Percentiles rank a stretch among this genome's conserved stretches.
These are phyloP conservation scores for Abscondita cerata DNA, from an alignment of 2,888 invertebrate genomes.

Conservation along the genomic window DNA sequence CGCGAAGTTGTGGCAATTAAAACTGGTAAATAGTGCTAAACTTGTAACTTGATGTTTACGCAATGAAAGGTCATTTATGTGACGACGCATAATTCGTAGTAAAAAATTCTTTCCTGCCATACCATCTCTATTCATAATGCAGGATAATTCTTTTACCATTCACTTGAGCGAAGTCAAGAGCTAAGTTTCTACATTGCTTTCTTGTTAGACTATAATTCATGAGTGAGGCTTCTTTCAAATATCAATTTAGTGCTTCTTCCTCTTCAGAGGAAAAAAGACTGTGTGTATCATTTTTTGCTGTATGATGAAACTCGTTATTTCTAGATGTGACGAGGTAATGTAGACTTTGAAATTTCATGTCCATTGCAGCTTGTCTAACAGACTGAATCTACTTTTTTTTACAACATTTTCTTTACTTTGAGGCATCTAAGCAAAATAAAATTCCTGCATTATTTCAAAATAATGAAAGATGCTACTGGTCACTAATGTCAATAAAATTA, in stretches of 20 bases:
- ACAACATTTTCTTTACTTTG: background rate
- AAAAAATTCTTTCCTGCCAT: background rate
- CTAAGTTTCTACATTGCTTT: background rate
- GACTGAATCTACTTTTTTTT: background rate
- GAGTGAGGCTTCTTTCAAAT: background rate
- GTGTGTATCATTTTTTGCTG: background rate
- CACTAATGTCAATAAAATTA: no score
- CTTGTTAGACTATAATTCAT: background rate
- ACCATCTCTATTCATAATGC: background rate
- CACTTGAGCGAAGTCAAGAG: background rate
- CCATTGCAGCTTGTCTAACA: background rate
- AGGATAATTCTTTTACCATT: background rate
- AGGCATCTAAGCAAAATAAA: background rate
- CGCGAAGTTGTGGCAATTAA: conserved; percentile 41
- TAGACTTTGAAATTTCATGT: background rate
- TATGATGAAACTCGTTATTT: background rate
- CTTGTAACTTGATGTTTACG: conserved; percentile 38
- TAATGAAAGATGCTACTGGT: no score
- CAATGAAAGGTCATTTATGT: conserved; percentile 17
- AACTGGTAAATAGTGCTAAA: conserved; percentile 35
- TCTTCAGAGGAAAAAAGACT: background rate
- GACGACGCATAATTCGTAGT: background rate
- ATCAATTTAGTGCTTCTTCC: background rate
- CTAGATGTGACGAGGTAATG: background rate
- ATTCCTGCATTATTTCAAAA: no score